These are phyloP conservation scores for Plutella xylostella DNA, from an alignment of 2,888 invertebrate genomes.

Conservation along the genomic window DNA sequence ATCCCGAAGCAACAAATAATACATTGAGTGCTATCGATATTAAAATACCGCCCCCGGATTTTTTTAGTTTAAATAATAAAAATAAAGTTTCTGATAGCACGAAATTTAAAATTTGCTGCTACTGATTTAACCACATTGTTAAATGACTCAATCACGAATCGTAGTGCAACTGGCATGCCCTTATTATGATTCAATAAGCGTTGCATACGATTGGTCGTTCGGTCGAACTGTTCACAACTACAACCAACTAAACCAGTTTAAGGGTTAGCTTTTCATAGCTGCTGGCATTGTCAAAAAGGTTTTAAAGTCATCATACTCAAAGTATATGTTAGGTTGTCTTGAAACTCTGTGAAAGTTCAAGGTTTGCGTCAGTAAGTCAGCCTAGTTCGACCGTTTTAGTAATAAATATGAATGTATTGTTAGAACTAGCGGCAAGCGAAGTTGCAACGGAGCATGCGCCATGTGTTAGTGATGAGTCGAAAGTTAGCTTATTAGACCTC, in stretches of 20 bases:
- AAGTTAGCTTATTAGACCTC: constrained; percentile 50
- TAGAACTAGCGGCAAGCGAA: not conserved
- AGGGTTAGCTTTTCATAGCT: not conserved
- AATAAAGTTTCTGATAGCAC: too few species aligned
- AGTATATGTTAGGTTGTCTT: too few species aligned
- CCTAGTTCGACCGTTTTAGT: constrained; percentile 32
- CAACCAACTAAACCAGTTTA: constrained; percentile 31
- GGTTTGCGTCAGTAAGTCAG: constrained; percentile 19
- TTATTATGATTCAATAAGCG: constrained; percentile 66
- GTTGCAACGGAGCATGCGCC: constrained; percentile 29
- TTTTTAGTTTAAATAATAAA: too few species aligned
- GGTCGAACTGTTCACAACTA: constrained; percentile 32
- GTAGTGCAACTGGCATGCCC: constrained; percentile 67
- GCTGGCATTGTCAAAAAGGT: not conserved
- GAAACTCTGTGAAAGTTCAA: not conserved
- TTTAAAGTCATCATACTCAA: not conserved
- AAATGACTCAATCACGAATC: constrained; percentile 55
- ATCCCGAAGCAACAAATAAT: too few species aligned
- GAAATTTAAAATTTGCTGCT: too few species aligned
- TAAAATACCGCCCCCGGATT: too few species aligned
- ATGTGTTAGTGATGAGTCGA: constrained; percentile 65
- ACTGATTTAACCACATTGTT: too few species aligned
- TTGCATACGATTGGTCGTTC: constrained; percentile 63
- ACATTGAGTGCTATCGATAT: too few species aligned
- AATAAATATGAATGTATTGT: constrained; percentile 18